Evolutionary conservation across 2,797 vertebrate species (phyloP).

Genomic region (Merluccius polli): DNA sequence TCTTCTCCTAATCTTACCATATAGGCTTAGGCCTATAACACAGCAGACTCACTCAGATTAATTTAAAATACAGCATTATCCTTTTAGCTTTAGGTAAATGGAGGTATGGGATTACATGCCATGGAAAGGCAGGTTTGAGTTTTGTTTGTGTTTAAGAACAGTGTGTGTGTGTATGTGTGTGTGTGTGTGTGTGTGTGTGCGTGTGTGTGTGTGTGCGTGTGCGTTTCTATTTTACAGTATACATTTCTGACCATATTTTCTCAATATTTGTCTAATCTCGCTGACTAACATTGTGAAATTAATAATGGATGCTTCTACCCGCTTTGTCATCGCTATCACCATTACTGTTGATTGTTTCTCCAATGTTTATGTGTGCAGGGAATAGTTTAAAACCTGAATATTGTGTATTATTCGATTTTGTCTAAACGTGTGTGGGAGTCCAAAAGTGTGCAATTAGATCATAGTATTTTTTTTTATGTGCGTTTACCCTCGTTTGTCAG

Average conservation of each 20-base stretch:
- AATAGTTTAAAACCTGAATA: neutral
- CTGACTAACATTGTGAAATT: too few relatives aligned
- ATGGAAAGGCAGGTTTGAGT: too few relatives aligned
- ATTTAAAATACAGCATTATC: too few relatives aligned
- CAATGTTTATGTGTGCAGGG: too few relatives aligned
- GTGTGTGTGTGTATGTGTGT: neutral
- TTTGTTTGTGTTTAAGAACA: neutral
- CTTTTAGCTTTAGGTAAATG: too few relatives aligned
- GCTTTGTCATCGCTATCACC: too few relatives aligned
- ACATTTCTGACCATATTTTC: too few relatives aligned
- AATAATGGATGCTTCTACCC: too few relatives aligned
- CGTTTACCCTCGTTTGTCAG: constrained; percentile 1
- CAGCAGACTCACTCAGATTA: neutral
- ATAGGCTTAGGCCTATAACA: neutral
- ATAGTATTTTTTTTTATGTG: neutral
- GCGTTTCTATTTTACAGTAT: too few relatives aligned
- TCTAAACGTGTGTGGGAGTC: neutral
- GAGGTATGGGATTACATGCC: too few relatives aligned
- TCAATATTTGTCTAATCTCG: too few relatives aligned
- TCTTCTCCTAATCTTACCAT: neutral
- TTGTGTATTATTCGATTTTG: neutral
- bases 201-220: neutral
- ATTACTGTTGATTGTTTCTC: too few relatives aligned
- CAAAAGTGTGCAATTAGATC: neutral
- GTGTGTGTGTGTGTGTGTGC: neutral